phyloP scores from a whole-genome alignment of 2,113 vertebrate genomes.

The Scartelaos histophorus region DNA sequence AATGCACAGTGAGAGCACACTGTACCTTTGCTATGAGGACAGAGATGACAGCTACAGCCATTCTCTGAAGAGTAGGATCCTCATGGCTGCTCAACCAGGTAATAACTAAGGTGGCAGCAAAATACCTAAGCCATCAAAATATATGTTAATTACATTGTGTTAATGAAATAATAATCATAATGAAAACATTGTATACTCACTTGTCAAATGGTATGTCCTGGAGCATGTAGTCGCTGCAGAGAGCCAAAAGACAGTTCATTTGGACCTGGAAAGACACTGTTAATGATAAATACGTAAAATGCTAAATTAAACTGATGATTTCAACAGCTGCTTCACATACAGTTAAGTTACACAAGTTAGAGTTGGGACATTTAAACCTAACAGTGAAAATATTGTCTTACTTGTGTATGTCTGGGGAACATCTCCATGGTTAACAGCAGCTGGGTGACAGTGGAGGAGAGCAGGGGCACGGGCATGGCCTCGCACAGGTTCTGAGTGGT shows the following conservation, averaged over 20 bases:
- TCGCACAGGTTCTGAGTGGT: slow-evolving; percentile 86
- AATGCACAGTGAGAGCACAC: slow-evolving; percentile 30
- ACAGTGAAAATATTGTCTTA: slow-evolving; percentile 12
- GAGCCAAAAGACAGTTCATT: slow-evolving; percentile 91
- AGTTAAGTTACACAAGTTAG: neutral
- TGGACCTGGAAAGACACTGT: slow-evolving; percentile 80
- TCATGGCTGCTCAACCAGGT: slow-evolving; percentile 90
- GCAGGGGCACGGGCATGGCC: slow-evolving; percentile 85
- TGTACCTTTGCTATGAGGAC: slow-evolving; percentile 90
- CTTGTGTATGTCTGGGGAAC: slow-evolving; percentile 87
- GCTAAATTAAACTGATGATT: slow-evolving; percentile 1
- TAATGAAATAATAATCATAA: neutral
- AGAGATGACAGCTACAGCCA: slow-evolving; percentile 92
- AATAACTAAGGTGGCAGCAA: slow-evolving; percentile 91
- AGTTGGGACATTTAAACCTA: slow-evolving; percentile 3
- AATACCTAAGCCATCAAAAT: slow-evolving; percentile 79
- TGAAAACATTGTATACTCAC: slow-evolving; percentile 60
- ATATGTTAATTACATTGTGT: neutral
- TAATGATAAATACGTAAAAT: neutral
- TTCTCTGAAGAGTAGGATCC: slow-evolving; percentile 90
- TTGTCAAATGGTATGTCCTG: slow-evolving; percentile 93
- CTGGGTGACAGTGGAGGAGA: slow-evolving; percentile 83
- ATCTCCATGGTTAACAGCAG: slow-evolving; percentile 90
- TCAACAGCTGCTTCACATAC: slow-evolving; percentile 1
- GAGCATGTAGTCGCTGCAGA: slow-evolving; percentile 92